A percentile compares a stretch with the other conserved stretches of the same genome.
These are phyloP conservation scores for Paradisaea rubra DNA, from an alignment of 2,113 vertebrate species.

Conservation along the genomic window DNA sequence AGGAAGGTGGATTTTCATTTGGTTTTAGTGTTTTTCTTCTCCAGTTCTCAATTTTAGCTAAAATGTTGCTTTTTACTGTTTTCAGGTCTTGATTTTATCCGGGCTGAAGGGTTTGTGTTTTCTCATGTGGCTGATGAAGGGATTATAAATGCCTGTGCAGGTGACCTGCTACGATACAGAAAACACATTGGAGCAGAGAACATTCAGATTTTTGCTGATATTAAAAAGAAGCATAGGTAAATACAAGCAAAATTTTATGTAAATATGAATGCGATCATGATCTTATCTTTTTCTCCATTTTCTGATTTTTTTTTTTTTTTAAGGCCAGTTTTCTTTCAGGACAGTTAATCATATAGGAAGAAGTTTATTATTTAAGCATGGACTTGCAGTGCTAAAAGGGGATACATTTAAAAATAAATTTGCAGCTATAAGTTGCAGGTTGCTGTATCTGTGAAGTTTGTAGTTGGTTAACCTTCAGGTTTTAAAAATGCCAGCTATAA, in stretches of 20 bases:
- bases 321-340: neutral
- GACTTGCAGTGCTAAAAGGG: neutral
- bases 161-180: slow-evolving; percentile 78
- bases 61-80: neutral
- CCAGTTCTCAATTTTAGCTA: neutral
- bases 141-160: slow-evolving; percentile 78
- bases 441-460: neutral
- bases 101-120: slow-evolving; percentile 80
- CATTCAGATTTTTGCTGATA: slow-evolving; percentile 84
- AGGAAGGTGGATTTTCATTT: neutral
- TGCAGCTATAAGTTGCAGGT: slow-evolving; percentile 1
- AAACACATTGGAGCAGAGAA: slow-evolving; percentile 79
- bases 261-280: neutral
- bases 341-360: neutral
- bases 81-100: slow-evolving; percentile 79
- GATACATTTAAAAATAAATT: neutral
- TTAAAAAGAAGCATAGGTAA: slow-evolving; percentile 93
- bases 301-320: neutral
- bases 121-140: slow-evolving; percentile 82
- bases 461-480: neutral
- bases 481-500: neutral
- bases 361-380: neutral
- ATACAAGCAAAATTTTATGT: neutral
- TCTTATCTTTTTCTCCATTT: neutral
- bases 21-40: neutral